phyloP scores from a whole-genome alignment of 2,797 vertebrate species.

The Malurus splendens region DNA sequence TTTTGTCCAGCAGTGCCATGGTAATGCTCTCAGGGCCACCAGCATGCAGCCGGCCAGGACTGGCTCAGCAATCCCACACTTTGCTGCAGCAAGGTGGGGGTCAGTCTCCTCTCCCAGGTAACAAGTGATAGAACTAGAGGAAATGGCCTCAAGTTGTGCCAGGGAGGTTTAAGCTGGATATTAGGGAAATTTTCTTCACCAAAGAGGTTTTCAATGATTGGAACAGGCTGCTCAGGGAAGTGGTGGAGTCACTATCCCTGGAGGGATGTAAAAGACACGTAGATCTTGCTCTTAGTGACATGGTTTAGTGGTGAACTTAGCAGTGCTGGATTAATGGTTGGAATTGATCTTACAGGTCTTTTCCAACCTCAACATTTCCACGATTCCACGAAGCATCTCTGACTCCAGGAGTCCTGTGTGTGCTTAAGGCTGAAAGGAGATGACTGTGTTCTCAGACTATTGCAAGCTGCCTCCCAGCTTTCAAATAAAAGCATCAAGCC shows the following conservation, averaged over 20 bases:
- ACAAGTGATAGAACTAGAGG: not conserved
- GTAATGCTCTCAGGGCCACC: not conserved
- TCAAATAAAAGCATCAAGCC: not conserved
- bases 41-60: not conserved
- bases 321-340: not conserved
- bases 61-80: not conserved
- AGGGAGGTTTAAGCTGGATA: not conserved
- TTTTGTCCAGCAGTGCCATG: not conserved
- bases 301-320: not conserved
- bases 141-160: not conserved
- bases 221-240: not conserved
- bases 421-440: not conserved
- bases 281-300: not conserved
- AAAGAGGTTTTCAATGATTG: accelerated
- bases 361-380: not conserved
- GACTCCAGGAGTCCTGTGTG: not conserved
- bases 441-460: not conserved
- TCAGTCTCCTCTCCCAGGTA: not conserved
- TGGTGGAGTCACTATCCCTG: not conserved
- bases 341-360: not conserved
- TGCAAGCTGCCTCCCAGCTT: not conserved
- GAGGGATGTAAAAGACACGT: not conserved
- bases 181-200: not conserved
- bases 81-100: accelerated
- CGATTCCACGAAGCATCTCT: not conserved